Conservation (phyloP, 2,888 invertebrate genomes). For the Erebia epiphron region DNA sequence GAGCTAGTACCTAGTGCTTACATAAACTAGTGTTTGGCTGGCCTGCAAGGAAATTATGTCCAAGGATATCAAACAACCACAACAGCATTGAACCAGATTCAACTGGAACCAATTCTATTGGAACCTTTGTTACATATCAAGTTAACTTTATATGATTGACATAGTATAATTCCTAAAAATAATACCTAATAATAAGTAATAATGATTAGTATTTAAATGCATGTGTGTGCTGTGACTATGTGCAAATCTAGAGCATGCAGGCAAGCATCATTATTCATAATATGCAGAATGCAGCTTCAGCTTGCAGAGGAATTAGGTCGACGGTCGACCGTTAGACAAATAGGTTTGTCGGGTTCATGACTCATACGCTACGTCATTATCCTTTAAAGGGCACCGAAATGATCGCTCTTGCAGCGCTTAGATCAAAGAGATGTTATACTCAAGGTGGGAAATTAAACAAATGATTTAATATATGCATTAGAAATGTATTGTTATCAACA, state of each 20-base stretch:
- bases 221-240: slow-evolving; percentile 8
- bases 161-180: neutral
- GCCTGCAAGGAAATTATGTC: too few relatives aligned
- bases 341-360: slow-evolving; percentile 57
- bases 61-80: too few relatives aligned
- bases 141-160: too few relatives aligned
- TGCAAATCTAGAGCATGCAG: slow-evolving; percentile 40
- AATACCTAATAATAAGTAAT: neutral
- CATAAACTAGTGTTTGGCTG: too few relatives aligned
- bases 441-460: slow-evolving; percentile 69
- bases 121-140: too few relatives aligned
- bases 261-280: slow-evolving; percentile 40
- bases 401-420: slow-evolving; percentile 46
- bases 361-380: slow-evolving; percentile 67
- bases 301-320: slow-evolving; percentile 46
- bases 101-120: too few relatives aligned
- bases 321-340: slow-evolving; percentile 49
- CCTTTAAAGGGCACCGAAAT: slow-evolving; percentile 52
- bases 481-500: slow-evolving; percentile 77
- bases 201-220: neutral
- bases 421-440: slow-evolving; percentile 49
- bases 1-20: too few relatives aligned
- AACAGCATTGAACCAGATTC: too few relatives aligned
- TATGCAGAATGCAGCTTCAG: slow-evolving; percentile 40
- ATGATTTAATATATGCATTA: slow-evolving; percentile 63